Conservation (phyloP, 2,113 vertebrate genomes). For the Notarius lentiginosus region DNA sequence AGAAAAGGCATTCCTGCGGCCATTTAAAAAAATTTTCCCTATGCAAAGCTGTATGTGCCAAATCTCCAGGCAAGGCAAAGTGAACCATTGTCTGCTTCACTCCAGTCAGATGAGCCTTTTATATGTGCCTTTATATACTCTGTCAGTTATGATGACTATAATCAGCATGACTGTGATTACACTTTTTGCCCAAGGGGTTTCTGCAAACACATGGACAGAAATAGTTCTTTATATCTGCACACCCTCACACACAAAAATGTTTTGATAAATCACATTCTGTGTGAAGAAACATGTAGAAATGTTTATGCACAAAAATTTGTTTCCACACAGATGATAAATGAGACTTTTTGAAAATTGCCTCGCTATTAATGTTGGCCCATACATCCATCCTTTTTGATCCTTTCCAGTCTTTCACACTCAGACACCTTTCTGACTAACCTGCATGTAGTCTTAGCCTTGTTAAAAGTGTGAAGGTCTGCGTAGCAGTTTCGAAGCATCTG, state of each 20-base stretch:
- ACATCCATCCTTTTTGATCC: not conserved
- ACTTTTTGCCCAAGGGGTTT: not conserved
- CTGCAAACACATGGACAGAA: not conserved
- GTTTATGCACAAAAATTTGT: not conserved
- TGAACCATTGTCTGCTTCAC: not conserved
- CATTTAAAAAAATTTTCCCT: not conserved
- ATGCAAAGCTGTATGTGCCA: not conserved
- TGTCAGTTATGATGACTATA: not conserved
- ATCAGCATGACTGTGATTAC: not conserved
- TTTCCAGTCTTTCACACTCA: not conserved
- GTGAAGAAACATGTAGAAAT: not conserved
- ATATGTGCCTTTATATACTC: not conserved
- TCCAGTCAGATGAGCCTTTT: not conserved
- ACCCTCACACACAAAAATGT: not conserved
- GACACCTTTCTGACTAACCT: slow-evolving; percentile 1
- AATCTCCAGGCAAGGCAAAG: not conserved
- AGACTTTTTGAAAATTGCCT: not conserved
- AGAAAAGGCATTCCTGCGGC: not conserved
- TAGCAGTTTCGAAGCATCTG: not conserved
- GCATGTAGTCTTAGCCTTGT: slow-evolving; percentile 4
- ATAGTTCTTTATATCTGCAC: not conserved
- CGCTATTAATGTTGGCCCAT: not conserved
- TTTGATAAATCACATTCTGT: not conserved
- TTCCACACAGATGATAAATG: not conserved
- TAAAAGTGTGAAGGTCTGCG: slow-evolving; percentile 10